Evolutionary conservation across 2,113 vertebrate genomes (phyloP).

Genomic region (Clarias gariepinus): DNA sequence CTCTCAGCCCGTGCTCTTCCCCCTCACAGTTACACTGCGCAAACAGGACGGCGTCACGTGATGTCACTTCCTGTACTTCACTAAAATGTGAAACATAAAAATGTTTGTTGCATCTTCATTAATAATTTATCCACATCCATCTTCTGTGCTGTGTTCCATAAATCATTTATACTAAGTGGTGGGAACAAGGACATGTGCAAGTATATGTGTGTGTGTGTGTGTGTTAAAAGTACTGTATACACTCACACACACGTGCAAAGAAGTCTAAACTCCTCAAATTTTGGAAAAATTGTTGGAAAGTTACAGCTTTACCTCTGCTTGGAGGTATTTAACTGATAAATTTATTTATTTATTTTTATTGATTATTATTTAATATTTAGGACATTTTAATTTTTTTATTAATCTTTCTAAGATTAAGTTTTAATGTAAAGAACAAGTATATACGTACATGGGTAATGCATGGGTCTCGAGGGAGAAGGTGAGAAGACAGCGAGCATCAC

Average conservation of each 20-base stretch:
- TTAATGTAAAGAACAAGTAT: too few relatives aligned
- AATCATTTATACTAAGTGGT: constrained; percentile 39
- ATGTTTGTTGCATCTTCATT: constrained; percentile 23
- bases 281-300: too few relatives aligned
- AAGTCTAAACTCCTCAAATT: too few relatives aligned
- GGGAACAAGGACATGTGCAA: constrained; percentile 7
- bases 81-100: constrained; percentile 1
- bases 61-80: constrained; percentile 39
- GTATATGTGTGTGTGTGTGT: background rate
- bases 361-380: too few relatives aligned
- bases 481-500: too few relatives aligned
- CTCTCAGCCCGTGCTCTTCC: background rate
- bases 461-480: too few relatives aligned
- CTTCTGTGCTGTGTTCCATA: constrained; percentile 20
- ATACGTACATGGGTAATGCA: too few relatives aligned
- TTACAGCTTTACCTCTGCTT: too few relatives aligned
- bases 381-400: too few relatives aligned
- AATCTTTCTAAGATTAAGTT: too few relatives aligned
- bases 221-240: background rate
- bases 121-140: constrained; percentile 45
- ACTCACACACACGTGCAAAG: background rate
- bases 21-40: background rate
- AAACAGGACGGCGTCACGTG: background rate
- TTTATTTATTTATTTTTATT: too few relatives aligned
- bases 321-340: too few relatives aligned